Conservation (phyloP, 1,140 invertebrate genomes). For the Pseudobourletiella spinata region DNA sequence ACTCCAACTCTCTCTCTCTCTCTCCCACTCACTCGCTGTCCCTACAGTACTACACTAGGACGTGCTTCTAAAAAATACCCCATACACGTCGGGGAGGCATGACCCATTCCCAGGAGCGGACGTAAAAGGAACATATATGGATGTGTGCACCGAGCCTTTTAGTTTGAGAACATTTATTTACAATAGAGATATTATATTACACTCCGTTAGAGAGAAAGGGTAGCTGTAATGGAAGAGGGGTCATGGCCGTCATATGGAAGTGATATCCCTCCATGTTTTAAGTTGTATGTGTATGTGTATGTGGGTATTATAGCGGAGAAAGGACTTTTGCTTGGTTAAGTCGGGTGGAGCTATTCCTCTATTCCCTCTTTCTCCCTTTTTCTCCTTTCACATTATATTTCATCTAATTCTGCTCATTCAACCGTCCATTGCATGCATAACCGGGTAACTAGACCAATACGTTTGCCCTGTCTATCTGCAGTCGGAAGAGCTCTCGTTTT, state of each 20-base stretch:
- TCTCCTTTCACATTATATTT: not conserved
- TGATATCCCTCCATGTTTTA: no score
- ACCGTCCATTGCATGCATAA: not conserved
- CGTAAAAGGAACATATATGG: not conserved
- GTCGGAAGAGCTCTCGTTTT: no score
- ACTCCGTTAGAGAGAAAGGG: no score
- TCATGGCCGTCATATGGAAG: no score
- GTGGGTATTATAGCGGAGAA: not conserved
- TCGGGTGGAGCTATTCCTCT: not conserved
- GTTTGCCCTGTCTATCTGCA: no score
- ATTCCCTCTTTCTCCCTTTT: not conserved
- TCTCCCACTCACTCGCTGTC: no score
- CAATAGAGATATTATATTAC: not conserved
- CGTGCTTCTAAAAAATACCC: not conserved
- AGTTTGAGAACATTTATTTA: not conserved
- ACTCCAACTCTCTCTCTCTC: not conserved
- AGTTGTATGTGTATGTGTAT: no score
- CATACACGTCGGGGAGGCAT: no score
- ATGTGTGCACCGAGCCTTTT: not conserved
- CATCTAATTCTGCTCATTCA: conserved; percentile 3
- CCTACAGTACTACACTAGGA: no score
- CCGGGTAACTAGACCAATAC: conserved; percentile 1
- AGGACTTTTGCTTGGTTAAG: not conserved
- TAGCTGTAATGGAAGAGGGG: no score
- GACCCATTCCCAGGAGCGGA: not conserved